Conservation (phyloP, 2,113 vertebrate genomes). For the Eclectus roratus region DNA sequence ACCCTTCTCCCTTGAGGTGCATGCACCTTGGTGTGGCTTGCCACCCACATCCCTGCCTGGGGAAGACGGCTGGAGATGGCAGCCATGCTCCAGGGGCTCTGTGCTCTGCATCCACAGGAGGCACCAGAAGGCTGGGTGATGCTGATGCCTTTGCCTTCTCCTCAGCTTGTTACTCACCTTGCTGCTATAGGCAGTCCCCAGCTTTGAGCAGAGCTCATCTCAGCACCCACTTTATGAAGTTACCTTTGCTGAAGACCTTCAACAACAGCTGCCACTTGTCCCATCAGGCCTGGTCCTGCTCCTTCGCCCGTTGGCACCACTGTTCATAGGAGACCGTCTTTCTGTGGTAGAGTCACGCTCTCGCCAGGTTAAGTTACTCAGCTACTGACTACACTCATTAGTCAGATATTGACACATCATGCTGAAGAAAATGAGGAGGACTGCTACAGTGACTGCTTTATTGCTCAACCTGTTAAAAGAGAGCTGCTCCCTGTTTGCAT, state of each 20-base stretch:
- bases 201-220: not conserved
- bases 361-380: not conserved
- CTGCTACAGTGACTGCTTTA: not conserved
- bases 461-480: not conserved
- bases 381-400: not conserved
- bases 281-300: not conserved
- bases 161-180: not conserved
- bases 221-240: not conserved
- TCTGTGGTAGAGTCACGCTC: not conserved
- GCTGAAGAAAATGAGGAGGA: not conserved
- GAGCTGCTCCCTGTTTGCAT: not conserved
- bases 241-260: not conserved
- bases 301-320: not conserved
- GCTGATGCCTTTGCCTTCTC: accelerated
- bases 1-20: not conserved
- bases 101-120: not conserved
- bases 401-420: not conserved
- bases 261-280: not conserved
- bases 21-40: not conserved
- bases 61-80: not conserved
- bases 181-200: not conserved
- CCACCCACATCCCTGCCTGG: not conserved
- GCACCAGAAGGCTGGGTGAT: not conserved
- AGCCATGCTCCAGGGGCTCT: accelerated
- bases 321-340: accelerated